These are phyloP conservation scores for Echeneis naucrates DNA, from an alignment of 2,797 vertebrate genomes.

Conservation along the genomic window DNA sequence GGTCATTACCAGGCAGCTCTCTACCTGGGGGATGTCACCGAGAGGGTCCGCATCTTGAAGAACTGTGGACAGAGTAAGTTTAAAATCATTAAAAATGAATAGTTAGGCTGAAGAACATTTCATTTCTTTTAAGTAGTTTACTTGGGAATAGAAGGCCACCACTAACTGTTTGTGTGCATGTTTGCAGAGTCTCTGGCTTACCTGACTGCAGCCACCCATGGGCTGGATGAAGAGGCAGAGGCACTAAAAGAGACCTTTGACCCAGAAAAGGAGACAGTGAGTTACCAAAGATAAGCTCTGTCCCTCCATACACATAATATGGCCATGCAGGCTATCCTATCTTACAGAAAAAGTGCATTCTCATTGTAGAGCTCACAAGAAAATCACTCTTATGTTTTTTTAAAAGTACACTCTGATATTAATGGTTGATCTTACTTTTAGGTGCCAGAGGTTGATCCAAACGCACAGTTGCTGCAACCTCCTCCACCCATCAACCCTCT, in stretches of 20 bases:
- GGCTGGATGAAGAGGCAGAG: conserved; percentile 94
- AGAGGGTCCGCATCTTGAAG: conserved; percentile 95
- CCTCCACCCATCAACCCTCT: conserved; percentile 95
- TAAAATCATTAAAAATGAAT: not conserved
- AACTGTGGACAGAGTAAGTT: conserved; percentile 98
- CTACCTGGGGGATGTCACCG: conserved; percentile 95
- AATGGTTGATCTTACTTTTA: conserved; percentile 51
- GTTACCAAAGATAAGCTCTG: conserved; percentile 45
- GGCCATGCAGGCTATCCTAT: not conserved
- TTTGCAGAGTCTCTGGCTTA: conserved; percentile 94
- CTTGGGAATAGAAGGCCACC: not conserved
- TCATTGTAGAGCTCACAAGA: not conserved
- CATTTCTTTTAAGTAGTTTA: not conserved
- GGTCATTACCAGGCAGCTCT: conserved; percentile 98
- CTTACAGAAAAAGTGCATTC: not conserved
- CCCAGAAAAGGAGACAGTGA: conserved; percentile 93
- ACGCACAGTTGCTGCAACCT: conserved; percentile 93
- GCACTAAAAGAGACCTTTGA: conserved; percentile 94
- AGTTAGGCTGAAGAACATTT: not conserved
- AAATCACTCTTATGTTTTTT: not conserved
- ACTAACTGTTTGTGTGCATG: not conserved
- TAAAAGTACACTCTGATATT: not conserved
- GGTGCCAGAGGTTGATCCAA: conserved; percentile 93
- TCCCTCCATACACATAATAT: not conserved
- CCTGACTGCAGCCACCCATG: conserved; percentile 95